A percentile compares a stretch with the other conserved stretches of the same genome.
These are phyloP conservation scores for Linnaemya vulpina DNA, from an alignment of 2,888 invertebrate species.

Conservation along the genomic window DNA sequence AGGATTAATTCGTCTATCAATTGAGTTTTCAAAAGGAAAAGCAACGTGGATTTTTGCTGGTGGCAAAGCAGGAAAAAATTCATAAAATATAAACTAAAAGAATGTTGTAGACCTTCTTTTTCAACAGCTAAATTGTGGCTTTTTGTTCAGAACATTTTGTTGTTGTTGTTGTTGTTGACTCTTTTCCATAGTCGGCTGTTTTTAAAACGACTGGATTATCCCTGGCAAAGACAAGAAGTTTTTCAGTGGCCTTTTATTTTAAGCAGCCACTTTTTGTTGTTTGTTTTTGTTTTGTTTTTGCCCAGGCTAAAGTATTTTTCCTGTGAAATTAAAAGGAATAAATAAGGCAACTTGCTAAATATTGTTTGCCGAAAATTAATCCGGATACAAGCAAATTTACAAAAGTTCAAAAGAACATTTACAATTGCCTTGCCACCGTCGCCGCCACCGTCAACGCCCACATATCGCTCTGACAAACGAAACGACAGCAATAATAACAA, in stretches of 20 bases:
- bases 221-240: conserved; percentile 65
- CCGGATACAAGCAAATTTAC: conserved; percentile 72
- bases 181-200: conserved; percentile 19
- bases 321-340: conserved; percentile 70
- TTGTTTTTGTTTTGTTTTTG: conserved; percentile 34
- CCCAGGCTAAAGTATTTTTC: conserved; percentile 56
- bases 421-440: conserved; percentile 37
- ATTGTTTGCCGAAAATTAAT: conserved; percentile 73
- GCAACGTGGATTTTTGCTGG: conserved; percentile 41
- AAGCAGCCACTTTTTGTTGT: conserved; percentile 12
- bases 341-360: conserved; percentile 68
- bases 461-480: neutral
- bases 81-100: conserved; percentile 28
- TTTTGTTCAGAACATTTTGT: conserved; percentile 5
- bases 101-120: conserved; percentile 56
- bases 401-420: conserved; percentile 67
- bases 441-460: neutral
- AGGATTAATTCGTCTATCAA: conserved; percentile 47
- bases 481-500: conserved; percentile 53
- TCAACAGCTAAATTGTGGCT: conserved; percentile 19
- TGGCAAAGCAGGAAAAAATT: conserved; percentile 3
- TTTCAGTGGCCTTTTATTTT: conserved; percentile 31
- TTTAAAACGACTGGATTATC: conserved; percentile 63
- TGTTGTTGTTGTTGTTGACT: no score
- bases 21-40: conserved; percentile 54